Evolutionary conservation across 2,797 vertebrate species (phyloP), one percentile per base, ranked within the genome.

Genomic region (Vipera ursinii): DNA sequence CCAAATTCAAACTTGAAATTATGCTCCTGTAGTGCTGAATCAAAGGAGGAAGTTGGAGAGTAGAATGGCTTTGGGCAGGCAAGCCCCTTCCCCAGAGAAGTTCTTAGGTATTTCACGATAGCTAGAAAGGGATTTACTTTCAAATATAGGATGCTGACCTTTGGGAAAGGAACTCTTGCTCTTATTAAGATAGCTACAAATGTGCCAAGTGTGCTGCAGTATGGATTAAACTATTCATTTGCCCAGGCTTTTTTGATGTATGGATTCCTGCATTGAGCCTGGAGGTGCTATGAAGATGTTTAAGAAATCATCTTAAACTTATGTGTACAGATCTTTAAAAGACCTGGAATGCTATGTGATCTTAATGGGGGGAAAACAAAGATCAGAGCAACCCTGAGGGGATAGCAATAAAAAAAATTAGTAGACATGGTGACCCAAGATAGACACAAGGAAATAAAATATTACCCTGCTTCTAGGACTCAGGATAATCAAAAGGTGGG

Each of bases 401-500:
- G 26, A 17, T 26, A 38, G 7, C 14, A 92, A 92, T 87, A 63
- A 69, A 93, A 93, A 85, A 48, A 44, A 55, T 88, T 59, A 88
- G 89, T 3, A 55, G 86, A 91, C 38, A 63, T 73, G 17, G 38
- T 60, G 10, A 20, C 91, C 53, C 9, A 17, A 86, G 55, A 86
- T 88, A 91, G 93, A 69, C 32, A 93, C 20, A 12, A 94, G 90
- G 22, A 9, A 92, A 13, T 10, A 92, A 44, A 92, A 63, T 63
- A 91, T 44, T 53, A 89, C 61, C 15, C 56, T 48, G 78, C 91
- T 38, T 73, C 51, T 90, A 88, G 63, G 93, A 90, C n/a, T 48
- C 88, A 90, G 91, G 78, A 90, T 92, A 87, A 90, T 57, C 91
- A 87, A 87, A 90, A 88, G 57, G 82, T 32, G 87, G 26, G 32